Evolutionary conservation across 2,888 invertebrate genomes (phyloP).

Genomic region (Pardosa pseudoannulata): DNA sequence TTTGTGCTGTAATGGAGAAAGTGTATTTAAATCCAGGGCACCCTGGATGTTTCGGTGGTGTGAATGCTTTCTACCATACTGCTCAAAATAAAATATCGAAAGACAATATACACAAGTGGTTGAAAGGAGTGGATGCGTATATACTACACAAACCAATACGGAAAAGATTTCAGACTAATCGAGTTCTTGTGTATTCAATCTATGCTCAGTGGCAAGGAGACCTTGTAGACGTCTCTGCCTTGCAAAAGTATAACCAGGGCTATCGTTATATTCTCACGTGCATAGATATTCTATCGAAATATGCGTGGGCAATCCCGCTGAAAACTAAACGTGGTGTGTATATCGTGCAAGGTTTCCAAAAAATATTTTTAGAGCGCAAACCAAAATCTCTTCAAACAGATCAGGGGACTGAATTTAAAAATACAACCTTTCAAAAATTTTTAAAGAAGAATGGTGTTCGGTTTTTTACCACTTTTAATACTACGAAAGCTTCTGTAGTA

Average conservation of each 20-base stretch:
- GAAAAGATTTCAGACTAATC: slow-evolving; percentile 39
- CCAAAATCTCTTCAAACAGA: slow-evolving; percentile 74
- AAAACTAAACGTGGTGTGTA: slow-evolving; percentile 73
- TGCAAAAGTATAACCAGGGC: neutral
- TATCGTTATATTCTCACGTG: neutral
- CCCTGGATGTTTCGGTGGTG: neutral
- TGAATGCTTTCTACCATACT: slow-evolving; percentile 38
- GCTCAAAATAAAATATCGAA: neutral
- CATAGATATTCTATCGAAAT: slow-evolving; percentile 72
- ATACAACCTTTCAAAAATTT: slow-evolving; percentile 59
- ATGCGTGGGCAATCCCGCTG: slow-evolving; percentile 73
- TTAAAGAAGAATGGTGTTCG: slow-evolving; percentile 69
- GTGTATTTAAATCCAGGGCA: slow-evolving; percentile 37
- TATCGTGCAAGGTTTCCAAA: slow-evolving; percentile 71
- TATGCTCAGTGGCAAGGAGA: neutral
- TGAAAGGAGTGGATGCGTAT: slow-evolving; percentile 49
- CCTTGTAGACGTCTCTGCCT: neutral
- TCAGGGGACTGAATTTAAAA: slow-evolving; percentile 74
- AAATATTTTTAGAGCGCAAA: slow-evolving; percentile 46
- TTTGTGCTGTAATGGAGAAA: neutral
- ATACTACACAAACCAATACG: slow-evolving; percentile 70
- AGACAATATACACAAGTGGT: slow-evolving; percentile 47
- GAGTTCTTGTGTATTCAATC: neutral
- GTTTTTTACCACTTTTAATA: slow-evolving; percentile 75
- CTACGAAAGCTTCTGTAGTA: slow-evolving; percentile 75